Percentiles rank a stretch among this genome's conserved stretches.
phyloP scores from a whole-genome alignment of 2,888 invertebrate species.

The Acrocera orbiculus region DNA sequence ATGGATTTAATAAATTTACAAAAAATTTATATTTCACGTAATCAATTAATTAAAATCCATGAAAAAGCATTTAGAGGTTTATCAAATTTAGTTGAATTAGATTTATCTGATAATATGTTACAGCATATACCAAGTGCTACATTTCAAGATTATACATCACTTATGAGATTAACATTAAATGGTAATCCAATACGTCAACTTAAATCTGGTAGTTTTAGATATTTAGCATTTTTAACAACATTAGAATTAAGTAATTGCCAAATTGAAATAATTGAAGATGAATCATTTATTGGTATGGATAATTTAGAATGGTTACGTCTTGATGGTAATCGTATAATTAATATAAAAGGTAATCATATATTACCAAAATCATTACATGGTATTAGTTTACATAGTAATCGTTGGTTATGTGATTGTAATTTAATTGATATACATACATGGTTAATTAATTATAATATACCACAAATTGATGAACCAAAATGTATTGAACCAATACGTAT shows the following conservation, averaged over 20 bases:
- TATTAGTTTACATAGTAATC: constrained; percentile 67
- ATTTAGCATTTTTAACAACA: constrained; percentile 55
- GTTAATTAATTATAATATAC: constrained; percentile 58
- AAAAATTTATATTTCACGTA: constrained; percentile 64
- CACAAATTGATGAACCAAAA: constrained; percentile 59
- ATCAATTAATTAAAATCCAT: constrained; percentile 60
- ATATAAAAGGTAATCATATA: constrained; percentile 49
- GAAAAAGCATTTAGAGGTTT: constrained; percentile 66
- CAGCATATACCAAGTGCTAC: constrained; percentile 60
- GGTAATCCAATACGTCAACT: constrained; percentile 65
- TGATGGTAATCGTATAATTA: constrained; percentile 62
- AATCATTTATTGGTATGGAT: constrained; percentile 63
- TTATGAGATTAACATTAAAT: constrained; percentile 67
- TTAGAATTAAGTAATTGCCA: constrained; percentile 69
- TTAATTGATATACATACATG: constrained; percentile 59
- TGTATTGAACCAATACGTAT: constrained; percentile 55
- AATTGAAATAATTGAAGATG: constrained; percentile 55
- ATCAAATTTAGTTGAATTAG: constrained; percentile 74
- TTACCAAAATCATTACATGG: constrained; percentile 63
- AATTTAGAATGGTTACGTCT: constrained; percentile 70
- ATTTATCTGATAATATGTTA: constrained; percentile 65
- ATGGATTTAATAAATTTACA: constrained; percentile 70
- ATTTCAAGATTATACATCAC: constrained; percentile 56
- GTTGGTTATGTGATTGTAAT: constrained; percentile 78
- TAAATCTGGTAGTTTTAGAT: constrained; percentile 52